Conservation (phyloP, 1,140 invertebrate species). For the Hesperophylax magnus region DNA sequence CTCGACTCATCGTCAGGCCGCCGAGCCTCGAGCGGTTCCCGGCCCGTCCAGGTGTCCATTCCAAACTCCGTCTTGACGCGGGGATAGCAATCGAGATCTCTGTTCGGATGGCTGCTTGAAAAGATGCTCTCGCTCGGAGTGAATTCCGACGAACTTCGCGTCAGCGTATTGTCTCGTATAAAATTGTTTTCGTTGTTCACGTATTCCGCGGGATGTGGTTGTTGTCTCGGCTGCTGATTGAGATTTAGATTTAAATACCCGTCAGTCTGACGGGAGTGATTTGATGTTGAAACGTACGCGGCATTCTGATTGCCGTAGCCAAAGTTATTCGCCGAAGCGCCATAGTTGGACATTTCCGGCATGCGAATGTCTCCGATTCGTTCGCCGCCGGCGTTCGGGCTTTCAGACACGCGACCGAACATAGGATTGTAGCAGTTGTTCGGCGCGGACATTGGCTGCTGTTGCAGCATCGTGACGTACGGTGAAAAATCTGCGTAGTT, state of each 20-base stretch:
- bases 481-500: constrained; percentile 20
- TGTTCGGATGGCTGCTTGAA: not conserved
- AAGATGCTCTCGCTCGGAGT: not conserved
- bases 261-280: not conserved
- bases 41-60: too few species aligned
- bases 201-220: not conserved
- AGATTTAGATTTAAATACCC: not conserved
- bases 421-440: constrained; percentile 13
- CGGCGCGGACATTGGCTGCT: not conserved
- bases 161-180: not conserved
- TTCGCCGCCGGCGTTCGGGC: constrained; percentile 5
- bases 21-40: not conserved
- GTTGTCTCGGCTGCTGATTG: not conserved
- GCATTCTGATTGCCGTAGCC: not conserved
- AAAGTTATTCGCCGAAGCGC: not conserved
- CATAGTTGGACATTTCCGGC: not conserved
- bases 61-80: too few species aligned
- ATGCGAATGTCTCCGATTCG: not conserved
- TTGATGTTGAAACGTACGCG: too few species aligned
- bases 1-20: not conserved
- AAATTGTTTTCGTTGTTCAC: not conserved
- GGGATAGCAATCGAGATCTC: too few species aligned
- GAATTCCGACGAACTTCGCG: not conserved
- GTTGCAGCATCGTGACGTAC: constrained; percentile 24
- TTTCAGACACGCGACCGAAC: constrained; percentile 7